Conservation (phyloP, 2,113 vertebrate species). For the Varanus komodoensis region DNA sequence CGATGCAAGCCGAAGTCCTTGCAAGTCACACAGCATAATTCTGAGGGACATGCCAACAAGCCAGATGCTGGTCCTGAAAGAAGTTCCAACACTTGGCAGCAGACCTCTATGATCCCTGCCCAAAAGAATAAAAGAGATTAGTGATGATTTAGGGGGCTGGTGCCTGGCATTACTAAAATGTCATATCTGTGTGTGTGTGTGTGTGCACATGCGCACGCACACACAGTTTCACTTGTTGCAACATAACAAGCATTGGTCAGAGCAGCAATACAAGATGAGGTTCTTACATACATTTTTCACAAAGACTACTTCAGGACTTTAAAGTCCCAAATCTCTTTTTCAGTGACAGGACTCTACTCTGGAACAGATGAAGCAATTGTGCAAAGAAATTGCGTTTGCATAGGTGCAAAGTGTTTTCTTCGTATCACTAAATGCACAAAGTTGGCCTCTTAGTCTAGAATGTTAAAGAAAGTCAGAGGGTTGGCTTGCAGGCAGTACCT, state of each 20-base stretch:
- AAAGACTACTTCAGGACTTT: neutral
- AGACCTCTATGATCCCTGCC: conserved; percentile 52
- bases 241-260: conserved; percentile 16
- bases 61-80: conserved; percentile 66
- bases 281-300: neutral
- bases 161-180: conserved; percentile 49
- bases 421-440: neutral
- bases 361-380: neutral
- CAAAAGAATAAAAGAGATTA: conserved; percentile 66
- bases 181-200: conserved; percentile 27
- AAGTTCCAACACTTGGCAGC: conserved; percentile 58
- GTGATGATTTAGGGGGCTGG: conserved; percentile 44
- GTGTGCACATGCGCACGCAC: too few species aligned
- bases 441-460: neutral
- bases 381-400: too few species aligned
- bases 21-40: conserved; percentile 8
- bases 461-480: neutral
- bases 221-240: conserved; percentile 25
- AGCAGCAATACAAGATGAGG: conserved; percentile 6
- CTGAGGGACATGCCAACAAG: conserved; percentile 37
- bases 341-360: neutral
- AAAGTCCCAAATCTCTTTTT: neutral
- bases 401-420: neutral
- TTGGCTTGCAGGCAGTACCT: neutral
- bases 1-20: conserved; percentile 44